Evolutionary conservation across 2,888 invertebrate species (phyloP).

Genomic region (Tetranychus piercei): DNA sequence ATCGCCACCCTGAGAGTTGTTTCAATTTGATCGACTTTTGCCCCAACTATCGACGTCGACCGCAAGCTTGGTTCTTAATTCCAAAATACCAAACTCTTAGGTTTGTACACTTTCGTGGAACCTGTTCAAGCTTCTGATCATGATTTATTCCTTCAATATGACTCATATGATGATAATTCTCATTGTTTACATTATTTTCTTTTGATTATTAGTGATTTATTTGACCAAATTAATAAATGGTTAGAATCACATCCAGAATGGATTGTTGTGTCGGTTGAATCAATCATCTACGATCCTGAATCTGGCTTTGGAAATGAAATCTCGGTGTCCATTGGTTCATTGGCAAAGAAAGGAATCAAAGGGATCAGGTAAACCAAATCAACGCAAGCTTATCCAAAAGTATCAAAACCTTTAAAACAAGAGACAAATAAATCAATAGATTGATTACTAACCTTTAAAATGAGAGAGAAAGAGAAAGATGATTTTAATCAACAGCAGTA

Average conservation of each 20-base stretch:
- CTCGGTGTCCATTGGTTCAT: slow-evolving; percentile 5
- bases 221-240: slow-evolving; percentile 20
- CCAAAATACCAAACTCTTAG: slow-evolving; percentile 15
- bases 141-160: no score
- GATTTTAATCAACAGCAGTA: no score
- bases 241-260: slow-evolving; percentile 17
- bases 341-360: slow-evolving; percentile 1
- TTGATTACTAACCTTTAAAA: no score
- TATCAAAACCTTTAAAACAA: background rate
- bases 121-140: no score
- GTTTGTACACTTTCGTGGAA: background rate
- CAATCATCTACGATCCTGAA: slow-evolving; percentile 17
- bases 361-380: slow-evolving; percentile 12
- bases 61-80: slow-evolving; percentile 13
- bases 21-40: slow-evolving; percentile 15
- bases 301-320: slow-evolving; percentile 13
- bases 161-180: no score
- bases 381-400: background rate
- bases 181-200: no score
- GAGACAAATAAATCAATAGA: no score
- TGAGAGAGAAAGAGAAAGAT: no score
- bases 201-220: slow-evolving; percentile 14
- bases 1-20: background rate
- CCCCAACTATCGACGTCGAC: slow-evolving; percentile 15
- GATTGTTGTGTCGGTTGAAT: slow-evolving; percentile 19